Base-by-base conservation (phyloP, 2,888 invertebrate genomes). In the Drosophila melanosoma region DNA sequence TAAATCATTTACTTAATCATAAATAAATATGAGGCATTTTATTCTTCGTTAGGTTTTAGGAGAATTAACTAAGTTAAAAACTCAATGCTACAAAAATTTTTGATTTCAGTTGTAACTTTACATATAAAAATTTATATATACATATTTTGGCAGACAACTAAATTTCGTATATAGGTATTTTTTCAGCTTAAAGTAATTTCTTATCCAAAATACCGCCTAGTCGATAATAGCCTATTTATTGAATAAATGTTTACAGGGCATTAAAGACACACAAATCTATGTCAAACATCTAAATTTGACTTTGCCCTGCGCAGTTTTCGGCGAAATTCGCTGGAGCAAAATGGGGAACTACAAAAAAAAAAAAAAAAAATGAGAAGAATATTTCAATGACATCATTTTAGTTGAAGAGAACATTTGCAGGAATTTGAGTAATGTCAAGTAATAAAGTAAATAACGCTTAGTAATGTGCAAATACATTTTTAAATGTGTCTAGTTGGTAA, bases 241-340 rank as follows among this genome's bases (percentile, higher is more conserved):
- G 15, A n/a, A 56, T 53, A 8, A 12, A 36, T 61, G 7, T n/a
- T 54, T 65, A 66, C 65, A 80, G 77, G 66, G 83, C 59, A 86
- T 75, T 66, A 52, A 64, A 69, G 60, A 56, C 56, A 69, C 66
- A 68, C 74, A 85, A 75, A 88, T 85, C 78, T 88, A 76, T 88
- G 86, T 83, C 89, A 83, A 86, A 75, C 42, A 65, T 69, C 84
- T 83, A 86, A 83, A 86, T 83, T 88, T 88, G 81, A 76, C 66
- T 79, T 81, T 74, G 84, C 84, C 78, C 78, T 85, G 70, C 57
- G 66, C 86, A 83, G 69, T 80, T 80, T 88, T 72, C 75, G 42
- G 72, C 29, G n/a, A 53, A 76, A 69, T 73, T 89, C 75, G 76
- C 84, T 85, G 84, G 84, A 89, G 69, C 69, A 75, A 69, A 83